phyloP scores from a whole-genome alignment of 2,888 invertebrate species.

The Acanthosoma haemorrhoidale region DNA sequence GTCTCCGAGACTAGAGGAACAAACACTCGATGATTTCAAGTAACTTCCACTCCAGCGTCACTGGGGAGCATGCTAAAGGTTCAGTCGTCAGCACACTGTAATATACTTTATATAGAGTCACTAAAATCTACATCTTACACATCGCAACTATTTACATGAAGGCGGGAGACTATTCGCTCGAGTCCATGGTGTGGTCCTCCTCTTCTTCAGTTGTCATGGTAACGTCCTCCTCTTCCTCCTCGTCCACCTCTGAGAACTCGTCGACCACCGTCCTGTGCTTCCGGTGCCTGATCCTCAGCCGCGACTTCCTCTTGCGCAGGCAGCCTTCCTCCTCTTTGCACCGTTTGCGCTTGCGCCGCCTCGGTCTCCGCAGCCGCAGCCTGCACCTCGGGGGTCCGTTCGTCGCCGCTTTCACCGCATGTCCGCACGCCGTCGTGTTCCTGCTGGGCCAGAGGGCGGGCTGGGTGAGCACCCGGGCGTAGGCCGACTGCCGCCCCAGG shows the following conservation, averaged over 20 bases:
- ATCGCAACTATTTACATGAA: slow-evolving; percentile 32
- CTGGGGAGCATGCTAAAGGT: no score
- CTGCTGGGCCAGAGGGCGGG: slow-evolving; percentile 46
- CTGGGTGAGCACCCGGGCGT: slow-evolving; percentile 65
- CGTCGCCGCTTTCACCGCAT: slow-evolving; percentile 27
- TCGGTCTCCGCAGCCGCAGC: slow-evolving; percentile 44
- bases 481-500: slow-evolving; percentile 67
- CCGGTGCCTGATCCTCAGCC: slow-evolving; percentile 33
- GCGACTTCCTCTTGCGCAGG: slow-evolving; percentile 46
- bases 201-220: slow-evolving; percentile 53
- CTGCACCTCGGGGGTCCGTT: slow-evolving; percentile 28
- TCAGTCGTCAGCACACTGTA: not conserved
- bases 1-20: slow-evolving; percentile 7
- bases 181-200: slow-evolving; percentile 36
- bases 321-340: slow-evolving; percentile 20
- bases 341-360: slow-evolving; percentile 46
- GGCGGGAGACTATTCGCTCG: slow-evolving; percentile 23
- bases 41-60: slow-evolving; percentile 2
- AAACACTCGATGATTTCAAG: not conserved
- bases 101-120: no score
- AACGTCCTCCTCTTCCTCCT: slow-evolving; percentile 42
- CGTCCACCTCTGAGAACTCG: slow-evolving; percentile 31
- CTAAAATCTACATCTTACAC: slow-evolving; percentile 37
- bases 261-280: slow-evolving; percentile 33
- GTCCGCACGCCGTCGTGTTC: slow-evolving; percentile 18